Evolutionary conservation across 2,888 invertebrate species (phyloP), one percentile per base, ranked within the genome.

Genomic region (Stomorhina lunata): DNA sequence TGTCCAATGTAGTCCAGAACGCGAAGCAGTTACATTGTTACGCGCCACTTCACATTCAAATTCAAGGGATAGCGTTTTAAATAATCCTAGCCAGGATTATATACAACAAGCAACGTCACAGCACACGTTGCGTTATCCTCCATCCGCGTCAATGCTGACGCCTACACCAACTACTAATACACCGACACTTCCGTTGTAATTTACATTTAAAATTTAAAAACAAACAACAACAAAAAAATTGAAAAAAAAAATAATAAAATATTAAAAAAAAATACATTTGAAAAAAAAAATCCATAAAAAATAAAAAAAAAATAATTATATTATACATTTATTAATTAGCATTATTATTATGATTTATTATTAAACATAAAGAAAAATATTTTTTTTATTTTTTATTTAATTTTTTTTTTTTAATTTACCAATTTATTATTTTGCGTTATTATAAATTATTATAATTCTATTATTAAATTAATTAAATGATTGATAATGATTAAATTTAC

Each of bases 21-120:
- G 93, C 89, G 93, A 93, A 89, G 93, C 93, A 85, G 93, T 93
- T 81, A 93, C 93, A 81, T 91, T 94, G 89, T 91, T 94, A 85
- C 93, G 93, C 87, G 93, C 93, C 87, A 93, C 93, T 88, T 93
- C 93, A 90, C 93, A 93, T 91, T 93, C 93, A 89, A 93, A 93
- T 88, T 93, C 93, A 85, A 92, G 93, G 87, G 93, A 93, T 91
- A 91, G 91, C 90, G 91, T 91, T 88, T 88, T 91, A 88, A 91
- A 91, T 90, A 91, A 91, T 91, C 91, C 91, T 82, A 91, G 91
- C 92, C 93, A 91, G 92, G 93, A 90, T 92, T 93, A 88, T 87
- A 90, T 91, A 88, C 91, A 91, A 87, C 91, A 91, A 87, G 91
- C 91, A 89, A 90, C 91, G 90, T 91, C 91, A 88, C 91, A 91